Percentiles rank a stretch among this genome's conserved stretches.
Conservation (phyloP, 1,140 invertebrate genomes). For the Leptinotarsa undecemlineata region DNA sequence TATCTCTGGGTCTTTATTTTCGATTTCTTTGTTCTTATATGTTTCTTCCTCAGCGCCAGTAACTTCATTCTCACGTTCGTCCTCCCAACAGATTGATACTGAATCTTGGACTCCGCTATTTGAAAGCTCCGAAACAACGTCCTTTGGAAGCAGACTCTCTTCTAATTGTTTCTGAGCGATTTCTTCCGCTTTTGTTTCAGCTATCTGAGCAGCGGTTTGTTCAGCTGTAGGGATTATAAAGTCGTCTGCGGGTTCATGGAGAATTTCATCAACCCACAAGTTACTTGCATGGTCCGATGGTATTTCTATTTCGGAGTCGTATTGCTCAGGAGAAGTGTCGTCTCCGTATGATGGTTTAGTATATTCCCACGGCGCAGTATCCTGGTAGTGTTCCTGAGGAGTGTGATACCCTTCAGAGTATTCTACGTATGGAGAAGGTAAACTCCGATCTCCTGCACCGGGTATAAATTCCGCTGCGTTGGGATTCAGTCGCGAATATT, state of each 20-base stretch:
- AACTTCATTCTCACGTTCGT: not conserved
- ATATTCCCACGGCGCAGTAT: conserved; percentile 34
- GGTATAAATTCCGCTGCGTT: conserved; percentile 53
- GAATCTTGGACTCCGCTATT: conserved; percentile 25
- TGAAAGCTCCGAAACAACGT: conserved; percentile 40
- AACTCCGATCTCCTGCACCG: conserved; percentile 25
- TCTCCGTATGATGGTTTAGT: conserved; percentile 37
- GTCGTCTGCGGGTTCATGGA: conserved; percentile 35
- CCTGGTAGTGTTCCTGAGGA: conserved; percentile 25
- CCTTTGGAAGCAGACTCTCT: conserved; percentile 40
- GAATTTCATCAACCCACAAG: conserved; percentile 47
- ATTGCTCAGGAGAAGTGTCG: conserved; percentile 29
- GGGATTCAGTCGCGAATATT: conserved; percentile 51
- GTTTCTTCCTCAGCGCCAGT: not conserved
- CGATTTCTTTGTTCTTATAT: conserved; percentile 27
- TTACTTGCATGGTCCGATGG: conserved; percentile 43
- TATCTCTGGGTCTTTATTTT: conserved; percentile 6
- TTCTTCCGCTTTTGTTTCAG: conserved; percentile 11
- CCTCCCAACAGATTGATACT: not conserved
- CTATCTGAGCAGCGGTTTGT: conserved; percentile 12
- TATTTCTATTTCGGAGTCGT: conserved; percentile 38
- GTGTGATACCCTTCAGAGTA: conserved; percentile 8
- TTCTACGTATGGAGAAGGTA: conserved; percentile 7
- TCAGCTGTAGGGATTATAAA: conserved; percentile 5
- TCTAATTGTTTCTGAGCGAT: conserved; percentile 35